Base-by-base conservation (phyloP, 2,797 vertebrate genomes). In the Gambusia yucatana region DNA sequence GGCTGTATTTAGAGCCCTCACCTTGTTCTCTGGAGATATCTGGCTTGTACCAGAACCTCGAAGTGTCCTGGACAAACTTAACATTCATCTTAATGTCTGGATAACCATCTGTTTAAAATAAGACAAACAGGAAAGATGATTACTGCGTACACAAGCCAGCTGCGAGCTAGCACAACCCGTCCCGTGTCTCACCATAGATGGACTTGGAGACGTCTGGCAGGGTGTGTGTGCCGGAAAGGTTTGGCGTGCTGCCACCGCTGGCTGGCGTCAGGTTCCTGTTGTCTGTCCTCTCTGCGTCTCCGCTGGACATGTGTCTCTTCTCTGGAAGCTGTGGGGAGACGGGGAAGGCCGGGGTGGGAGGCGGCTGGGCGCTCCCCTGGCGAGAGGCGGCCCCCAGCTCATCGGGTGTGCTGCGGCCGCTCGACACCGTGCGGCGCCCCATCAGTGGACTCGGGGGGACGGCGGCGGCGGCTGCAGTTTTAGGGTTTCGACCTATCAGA, bases 41-140 rank as follows among this genome's bases (percentile, higher is more conserved):
- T 0, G 98, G 97, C 83, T 99, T 99, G 94, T 99, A 99, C 98
- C 98, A 99, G 93, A 95, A 99, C 93, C 97, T 99, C 75, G 98
- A 99, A 8, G 98, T 99, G 91, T 99, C 98, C 94, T 99, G 98
- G 65, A 99, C 98, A 94, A 99, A 99, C 92, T 99, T 99, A 79
- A 99, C 97, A 5, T 97, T 98, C 82, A 98, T 97, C 92, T 97
- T 96, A 1, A 97, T 98, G 93, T 99, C 98, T 0, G 98, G 98
- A 87, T 97, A 98, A 76, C 96, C 95, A 75, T 99, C 98, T 97
- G 94, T 80, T 79, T 55, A 73, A 73, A 86, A 22, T 22, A 73
- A 74, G 74, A 75, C 14, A 75, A 65, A 85, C 46, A 71, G 17
- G 16, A 11, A 25, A 77, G 20, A 59, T 1, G 6, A 85, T 80